Base-by-base conservation (phyloP, 2,888 invertebrate genomes). In the Sepioteuthis lessoniana region DNA sequence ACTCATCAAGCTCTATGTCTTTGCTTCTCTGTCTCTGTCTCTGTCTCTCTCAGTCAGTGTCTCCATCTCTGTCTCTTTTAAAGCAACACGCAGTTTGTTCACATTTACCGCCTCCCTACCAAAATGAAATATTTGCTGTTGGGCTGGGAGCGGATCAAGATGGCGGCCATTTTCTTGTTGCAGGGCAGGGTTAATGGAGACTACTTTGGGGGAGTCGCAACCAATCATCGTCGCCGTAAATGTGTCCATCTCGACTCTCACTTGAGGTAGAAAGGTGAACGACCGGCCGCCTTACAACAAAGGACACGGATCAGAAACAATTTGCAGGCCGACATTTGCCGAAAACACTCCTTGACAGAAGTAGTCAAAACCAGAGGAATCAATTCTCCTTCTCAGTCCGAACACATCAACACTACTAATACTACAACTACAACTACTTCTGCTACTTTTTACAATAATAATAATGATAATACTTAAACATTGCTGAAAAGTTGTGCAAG, bases 261-360 rank as follows among this genome's bases (percentile, higher is more conserved):
- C 76, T 76, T 76, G 76, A 76, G 76, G 76, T n/a, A 76, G n/a
- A 76, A n/a, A 76, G 76, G 76, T 76, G 35, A 76, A n/a, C n/a
- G 35, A n/a, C 76, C n/a, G 76, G 76, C 2, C n/a, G 76, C n/a
- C 25, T 25, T 35, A 76, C 76, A n/a, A n/a, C 76, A 76, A 76
- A 76, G 76, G 76, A 76, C 76, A 76, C 76, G 7, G 76, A 76
- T 76, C 76, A 76, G 76, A 76, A 76, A 76, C 76, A 76, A 76
- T 76, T 76, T 76, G 76, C n/a, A n/a, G 76, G 16, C 76, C n/a
- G 76, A 35, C 13, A n/a, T 76, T 35, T 8, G 19, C 76, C n/a
- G 76, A 76, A 76, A n/a, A 76, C 76, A n/a, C 76, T 76, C 35
- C n/a, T n/a, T 76, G 76, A 76, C 76, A 76, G n/a, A 35, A 76